A percentile compares a stretch with the other conserved stretches of the same genome.
Evolutionary conservation across 2,888 invertebrate species (phyloP).

Genomic region (Slavum lentiscoides): DNA sequence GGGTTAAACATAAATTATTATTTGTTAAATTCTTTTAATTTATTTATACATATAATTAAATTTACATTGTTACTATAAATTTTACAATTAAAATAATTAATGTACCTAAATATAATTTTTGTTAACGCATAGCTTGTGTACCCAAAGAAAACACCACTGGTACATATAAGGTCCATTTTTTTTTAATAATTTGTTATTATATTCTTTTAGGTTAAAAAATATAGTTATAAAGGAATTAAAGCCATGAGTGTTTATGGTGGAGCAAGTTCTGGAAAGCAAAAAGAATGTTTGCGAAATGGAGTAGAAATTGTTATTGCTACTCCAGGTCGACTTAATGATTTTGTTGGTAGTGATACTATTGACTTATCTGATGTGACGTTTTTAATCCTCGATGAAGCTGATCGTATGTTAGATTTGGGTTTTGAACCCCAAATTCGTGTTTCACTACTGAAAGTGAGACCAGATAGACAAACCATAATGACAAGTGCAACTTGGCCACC

Average conservation of each 20-base stretch:
- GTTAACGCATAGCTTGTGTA: too few species aligned
- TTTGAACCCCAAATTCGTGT: slow-evolving; percentile 87
- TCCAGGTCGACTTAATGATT: slow-evolving; percentile 89
- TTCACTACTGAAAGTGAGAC: slow-evolving; percentile 77
- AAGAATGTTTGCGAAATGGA: slow-evolving; percentile 73
- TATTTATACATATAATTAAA: too few species aligned
- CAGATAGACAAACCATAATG: slow-evolving; percentile 94
- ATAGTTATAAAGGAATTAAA: slow-evolving; percentile 50
- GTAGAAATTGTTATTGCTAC: slow-evolving; percentile 95
- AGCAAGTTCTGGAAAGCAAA: slow-evolving; percentile 78
- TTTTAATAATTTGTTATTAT: slow-evolving; percentile 2
- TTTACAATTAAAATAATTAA: too few species aligned
- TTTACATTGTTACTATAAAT: too few species aligned
- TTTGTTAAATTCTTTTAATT: too few species aligned
- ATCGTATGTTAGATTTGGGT: slow-evolving; percentile 85
- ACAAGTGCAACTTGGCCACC: slow-evolving; percentile 95
- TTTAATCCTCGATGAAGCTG: slow-evolving; percentile 89
- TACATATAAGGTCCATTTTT: background rate
- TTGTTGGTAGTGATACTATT: slow-evolving; percentile 67
- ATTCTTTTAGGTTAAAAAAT: slow-evolving; percentile 43
- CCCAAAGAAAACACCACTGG: too few species aligned
- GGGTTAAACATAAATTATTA: too few species aligned
- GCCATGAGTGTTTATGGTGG: slow-evolving; percentile 88
- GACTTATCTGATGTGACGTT: slow-evolving; percentile 73
- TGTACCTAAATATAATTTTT: too few species aligned